Conservation (phyloP, 2,113 vertebrate species). For the Triplophysa tibetana region DNA sequence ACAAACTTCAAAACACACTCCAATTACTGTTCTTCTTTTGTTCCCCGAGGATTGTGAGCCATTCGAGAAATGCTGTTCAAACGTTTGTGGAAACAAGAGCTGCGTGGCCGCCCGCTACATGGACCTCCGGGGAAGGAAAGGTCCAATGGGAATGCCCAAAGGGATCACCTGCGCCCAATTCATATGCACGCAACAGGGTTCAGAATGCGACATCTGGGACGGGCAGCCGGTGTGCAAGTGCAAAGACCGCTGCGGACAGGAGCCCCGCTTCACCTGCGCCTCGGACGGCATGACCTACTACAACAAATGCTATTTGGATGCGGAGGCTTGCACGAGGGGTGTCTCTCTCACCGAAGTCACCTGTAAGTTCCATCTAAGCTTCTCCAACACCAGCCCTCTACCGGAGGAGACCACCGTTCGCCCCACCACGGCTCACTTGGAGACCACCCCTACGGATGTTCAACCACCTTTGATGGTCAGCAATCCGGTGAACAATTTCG, state of each 20-base stretch:
- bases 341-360: conserved; percentile 90
- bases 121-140: conserved; percentile 88
- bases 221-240: conserved; percentile 97
- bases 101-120: conserved; percentile 94
- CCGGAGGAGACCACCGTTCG: conserved; percentile 83
- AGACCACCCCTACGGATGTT: conserved; percentile 82
- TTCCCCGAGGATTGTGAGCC: conserved; percentile 88
- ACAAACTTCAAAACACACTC: background rate
- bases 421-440: conserved; percentile 81
- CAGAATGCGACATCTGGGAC: conserved; percentile 97
- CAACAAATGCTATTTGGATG: conserved; percentile 99
- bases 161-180: conserved; percentile 93
- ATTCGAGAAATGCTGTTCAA: conserved; percentile 96
- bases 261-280: conserved; percentile 95
- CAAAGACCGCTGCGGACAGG: conserved; percentile 92
- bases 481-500: conserved; percentile 79
- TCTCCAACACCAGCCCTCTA: conserved; percentile 91
- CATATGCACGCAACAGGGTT: conserved; percentile 97
- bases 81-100: conserved; percentile 95
- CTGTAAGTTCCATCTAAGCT: conserved; percentile 92
- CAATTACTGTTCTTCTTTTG: background rate
- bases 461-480: conserved; percentile 80
- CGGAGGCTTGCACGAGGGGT: conserved; percentile 93
- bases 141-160: conserved; percentile 90
- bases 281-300: conserved; percentile 98